Base-by-base conservation (phyloP, 2,797 vertebrate species). In the Schizopygopsis malacanthus region DNA sequence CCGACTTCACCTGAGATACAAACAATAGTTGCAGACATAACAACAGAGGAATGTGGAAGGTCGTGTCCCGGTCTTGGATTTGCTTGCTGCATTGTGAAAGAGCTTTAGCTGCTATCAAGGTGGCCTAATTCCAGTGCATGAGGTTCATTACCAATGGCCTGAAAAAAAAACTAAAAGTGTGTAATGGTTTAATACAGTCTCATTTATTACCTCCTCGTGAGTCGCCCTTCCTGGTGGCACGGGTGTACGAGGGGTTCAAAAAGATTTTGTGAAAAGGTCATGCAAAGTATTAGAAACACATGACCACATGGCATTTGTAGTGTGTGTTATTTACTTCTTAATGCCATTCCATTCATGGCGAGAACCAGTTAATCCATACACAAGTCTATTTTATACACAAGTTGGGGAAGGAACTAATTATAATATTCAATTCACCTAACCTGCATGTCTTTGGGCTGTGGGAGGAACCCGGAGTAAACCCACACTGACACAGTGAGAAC, bases 1-100 rank as follows among this genome's bases (percentile, higher is more conserved):
- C 16, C 11, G 16, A 43, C 43, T 84, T 56, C 43, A 84, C 81
- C 76, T 79, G 56, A 83, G 67, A 70, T 2, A 6, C 85, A 85
- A 87, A 90, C 81, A 87, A 89, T 83, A 73, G 67, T 50, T 52
- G 50, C 65, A 86, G 84, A 86, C 86, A 84, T 63, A 82, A 85
- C 82, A 79, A 65, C 77, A 33, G 39, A 73, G 85, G 54, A 85
- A 84, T 85, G 79, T 83, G 54, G 59, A 71, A 79, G 86, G 82
- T 63, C 56, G 18, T 61, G 63, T 45, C 63, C 79, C 70, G 22
- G 54, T 78, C 69, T 52, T 82, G 47, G 76, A 45, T 80, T 65
- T 76, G 79, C 13, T 59, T 10, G 65, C 71, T 7, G 47, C 28
- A 78, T 73, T 77, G 37, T 22, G 28, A 33, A 33, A 33, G 28